These are phyloP conservation scores for Herpetotheres cachinnans DNA, from an alignment of 2,113 vertebrate species.

Conservation along the genomic window DNA sequence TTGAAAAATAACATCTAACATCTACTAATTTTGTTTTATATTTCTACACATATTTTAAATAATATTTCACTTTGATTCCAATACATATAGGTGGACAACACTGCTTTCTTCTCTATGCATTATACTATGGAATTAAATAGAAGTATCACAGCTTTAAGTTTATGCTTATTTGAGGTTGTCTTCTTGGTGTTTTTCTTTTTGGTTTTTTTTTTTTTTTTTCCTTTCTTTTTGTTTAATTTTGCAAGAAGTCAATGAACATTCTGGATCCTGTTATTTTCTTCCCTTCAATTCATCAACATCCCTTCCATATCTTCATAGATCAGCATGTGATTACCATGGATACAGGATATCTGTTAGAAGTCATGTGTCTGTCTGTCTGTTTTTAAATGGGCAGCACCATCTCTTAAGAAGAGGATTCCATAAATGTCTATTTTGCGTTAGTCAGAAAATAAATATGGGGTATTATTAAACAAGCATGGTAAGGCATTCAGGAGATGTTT, in stretches of 20 bases:
- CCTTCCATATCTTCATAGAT: neutral
- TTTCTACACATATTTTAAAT: neutral
- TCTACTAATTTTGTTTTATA: neutral
- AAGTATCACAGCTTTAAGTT: neutral
- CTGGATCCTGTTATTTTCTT: neutral
- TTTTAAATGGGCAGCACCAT: neutral
- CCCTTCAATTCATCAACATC: neutral
- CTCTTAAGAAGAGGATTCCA: neutral
- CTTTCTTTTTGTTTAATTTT: neutral
- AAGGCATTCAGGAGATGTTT: neutral
- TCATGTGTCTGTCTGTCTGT: neutral
- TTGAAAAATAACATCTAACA: neutral
- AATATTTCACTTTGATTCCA: neutral
- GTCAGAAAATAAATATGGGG: neutral
- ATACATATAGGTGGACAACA: neutral
- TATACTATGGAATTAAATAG: neutral
- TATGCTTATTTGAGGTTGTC: neutral
- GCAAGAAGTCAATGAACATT: neutral
- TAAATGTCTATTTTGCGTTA: neutral
- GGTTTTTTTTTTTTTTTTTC: accelerated
- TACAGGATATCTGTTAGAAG: neutral
- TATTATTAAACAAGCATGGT: neutral
- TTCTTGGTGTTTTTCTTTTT: too few species aligned
- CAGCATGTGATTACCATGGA: neutral
- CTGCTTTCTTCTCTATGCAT: neutral